Base-by-base conservation (phyloP, 2,888 invertebrate species). In the Punctoribates punctum region DNA sequence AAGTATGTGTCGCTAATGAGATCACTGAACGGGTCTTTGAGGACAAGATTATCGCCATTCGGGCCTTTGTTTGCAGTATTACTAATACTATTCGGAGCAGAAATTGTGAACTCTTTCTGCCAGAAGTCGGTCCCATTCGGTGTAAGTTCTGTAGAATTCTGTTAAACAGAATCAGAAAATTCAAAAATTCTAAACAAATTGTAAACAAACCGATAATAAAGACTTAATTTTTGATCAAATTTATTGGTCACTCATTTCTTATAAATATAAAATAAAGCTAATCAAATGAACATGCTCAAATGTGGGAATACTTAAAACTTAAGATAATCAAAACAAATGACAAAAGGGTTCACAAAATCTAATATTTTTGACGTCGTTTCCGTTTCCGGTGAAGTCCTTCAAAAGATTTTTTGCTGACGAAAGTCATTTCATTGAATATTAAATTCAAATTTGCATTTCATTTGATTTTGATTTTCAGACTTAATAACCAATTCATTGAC, bases 151-250 rank as follows among this genome's bases (percentile, higher is more conserved):
- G 65, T 65, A 5, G 38, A 65, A n/a, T 65, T 25, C n/a, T 65
- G n/a, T 65, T 65, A 11, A 65, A 65, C 38, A 65, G 65, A 34
- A 65, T 65, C 34, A 23, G 65, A 15, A 65, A 38, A 65, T 65
- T n/a, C 20, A 8, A n/a, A 65, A 27, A 65, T 38, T n/a, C 15
- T 60, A 60, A 27, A 27, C 13, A 54, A n/a, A 54, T 27, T 42
- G 6, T 42, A 42, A 42, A 42, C 11, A 42, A 42, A 13, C 11
- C 42, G 11, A n/a, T 54, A 25, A 54, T 54, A 54, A 54, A 54
- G 54, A 54, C 6, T 8, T 23, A 54, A 54, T 8, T 23, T 20
- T 46, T 8, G 4, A 34, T 34, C 34, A 5, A 34, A 5, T 34
- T 34, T 34, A 20, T 51, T 51, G 51, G 3, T 20, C 11, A 15